Percentiles rank a stretch among this genome's conserved stretches.
Conservation (phyloP, 2,888 invertebrate species). For the Rhorus exstirpatorius region DNA sequence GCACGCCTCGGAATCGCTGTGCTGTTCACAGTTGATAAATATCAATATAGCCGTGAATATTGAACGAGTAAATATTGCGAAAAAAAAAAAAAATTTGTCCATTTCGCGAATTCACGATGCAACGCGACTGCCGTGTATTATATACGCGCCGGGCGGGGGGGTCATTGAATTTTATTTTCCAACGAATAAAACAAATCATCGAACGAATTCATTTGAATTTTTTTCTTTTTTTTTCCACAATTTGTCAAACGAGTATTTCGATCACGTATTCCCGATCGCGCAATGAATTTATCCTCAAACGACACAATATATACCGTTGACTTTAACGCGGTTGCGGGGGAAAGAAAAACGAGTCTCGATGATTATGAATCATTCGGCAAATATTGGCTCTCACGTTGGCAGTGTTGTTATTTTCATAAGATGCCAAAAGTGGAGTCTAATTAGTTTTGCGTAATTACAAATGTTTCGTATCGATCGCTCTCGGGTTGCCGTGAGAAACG, state of each 20-base stretch:
- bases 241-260: too few species aligned
- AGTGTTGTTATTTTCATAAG: slow-evolving; percentile 7
- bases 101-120: too few species aligned
- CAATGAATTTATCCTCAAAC: too few species aligned
- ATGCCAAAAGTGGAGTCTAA: slow-evolving; percentile 29
- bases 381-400: neutral
- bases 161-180: neutral
- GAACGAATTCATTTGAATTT: neutral
- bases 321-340: too few species aligned
- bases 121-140: too few species aligned
- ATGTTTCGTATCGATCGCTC: slow-evolving; percentile 62
- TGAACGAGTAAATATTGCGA: neutral
- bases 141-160: too few species aligned
- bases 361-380: slow-evolving; percentile 8
- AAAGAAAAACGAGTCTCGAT: too few species aligned
- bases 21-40: neutral
- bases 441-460: slow-evolving; percentile 61
- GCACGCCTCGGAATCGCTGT: neutral
- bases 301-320: too few species aligned
- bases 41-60: neutral
- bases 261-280: too few species aligned
- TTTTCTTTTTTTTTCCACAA: neutral
- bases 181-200: neutral
- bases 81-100: too few species aligned
- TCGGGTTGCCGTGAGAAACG: slow-evolving; percentile 21